These are phyloP conservation scores for Stomatorhinus ivindoensis DNA, from an alignment of 2,113 vertebrate genomes.

Conservation along the genomic window DNA sequence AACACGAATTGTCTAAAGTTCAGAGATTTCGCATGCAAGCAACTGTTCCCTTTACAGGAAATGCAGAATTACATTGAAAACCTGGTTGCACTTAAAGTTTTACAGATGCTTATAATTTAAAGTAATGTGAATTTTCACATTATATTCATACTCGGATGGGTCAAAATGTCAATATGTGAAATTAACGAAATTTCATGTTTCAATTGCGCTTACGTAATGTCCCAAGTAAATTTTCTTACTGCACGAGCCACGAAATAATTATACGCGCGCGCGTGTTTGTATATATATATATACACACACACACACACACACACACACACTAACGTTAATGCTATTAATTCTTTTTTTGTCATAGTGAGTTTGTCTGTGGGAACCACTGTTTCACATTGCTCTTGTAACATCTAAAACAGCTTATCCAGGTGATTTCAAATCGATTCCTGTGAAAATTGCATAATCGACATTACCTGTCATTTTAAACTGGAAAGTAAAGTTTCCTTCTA, in stretches of 20 bases:
- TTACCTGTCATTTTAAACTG: constrained; percentile 10
- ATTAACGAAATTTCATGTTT: background rate
- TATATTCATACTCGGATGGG: background rate
- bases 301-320: background rate
- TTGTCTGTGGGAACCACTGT: background rate
- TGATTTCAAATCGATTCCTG: constrained; percentile 13
- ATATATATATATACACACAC: background rate
- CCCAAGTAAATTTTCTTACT: background rate
- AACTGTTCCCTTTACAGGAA: background rate
- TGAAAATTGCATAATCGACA: constrained; percentile 20
- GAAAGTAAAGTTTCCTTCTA: constrained; percentile 5
- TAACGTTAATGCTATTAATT: background rate
- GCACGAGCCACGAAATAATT: background rate
- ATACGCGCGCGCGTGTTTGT: too few relatives aligned
- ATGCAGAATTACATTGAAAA: background rate
- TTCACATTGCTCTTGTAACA: background rate
- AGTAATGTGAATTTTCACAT: background rate
- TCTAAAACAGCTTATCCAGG: background rate
- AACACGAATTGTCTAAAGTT: constrained; percentile 58
- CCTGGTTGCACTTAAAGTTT: background rate
- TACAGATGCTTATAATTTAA: background rate
- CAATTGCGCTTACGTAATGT: background rate
- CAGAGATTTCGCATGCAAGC: constrained; percentile 40
- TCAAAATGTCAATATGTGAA: background rate
- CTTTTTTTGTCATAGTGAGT: background rate